Conservation (phyloP, 1,140 invertebrate genomes). For the Zaprionus africanus region DNA sequence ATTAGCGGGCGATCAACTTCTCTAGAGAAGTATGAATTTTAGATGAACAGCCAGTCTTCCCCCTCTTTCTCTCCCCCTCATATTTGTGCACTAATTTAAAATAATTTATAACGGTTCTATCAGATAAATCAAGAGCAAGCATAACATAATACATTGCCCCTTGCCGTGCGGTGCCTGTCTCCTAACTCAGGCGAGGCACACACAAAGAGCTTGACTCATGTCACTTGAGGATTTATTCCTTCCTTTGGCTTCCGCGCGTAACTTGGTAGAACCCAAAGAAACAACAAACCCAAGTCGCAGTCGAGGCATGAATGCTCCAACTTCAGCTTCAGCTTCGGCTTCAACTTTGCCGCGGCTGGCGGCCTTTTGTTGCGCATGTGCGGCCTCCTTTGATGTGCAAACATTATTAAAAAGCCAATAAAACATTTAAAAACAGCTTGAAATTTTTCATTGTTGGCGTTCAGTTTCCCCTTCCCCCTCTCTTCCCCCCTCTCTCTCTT, state of each 20-base stretch:
- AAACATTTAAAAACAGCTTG: conserved; percentile 83
- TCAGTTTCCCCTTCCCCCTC: not conserved
- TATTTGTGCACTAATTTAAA: conserved; percentile 74
- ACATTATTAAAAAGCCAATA: conserved; percentile 82
- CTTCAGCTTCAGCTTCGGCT: not conserved
- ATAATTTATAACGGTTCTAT: conserved; percentile 75
- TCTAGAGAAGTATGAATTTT: too few relatives aligned
- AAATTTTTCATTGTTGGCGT: conserved; percentile 79
- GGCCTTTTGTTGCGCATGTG: conserved; percentile 52
- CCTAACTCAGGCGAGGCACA: conserved; percentile 27
- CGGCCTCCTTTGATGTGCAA: conserved; percentile 75
- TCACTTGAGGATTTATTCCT: conserved; percentile 81
- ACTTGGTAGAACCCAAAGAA: conserved; percentile 56
- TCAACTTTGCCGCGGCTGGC: not conserved
- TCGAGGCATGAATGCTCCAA: not conserved
- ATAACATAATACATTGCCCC: conserved; percentile 74
- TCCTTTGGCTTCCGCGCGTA: conserved; percentile 71
- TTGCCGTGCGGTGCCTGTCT: not conserved
- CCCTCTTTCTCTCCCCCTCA: conserved; percentile 45
- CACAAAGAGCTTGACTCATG: conserved; percentile 77
- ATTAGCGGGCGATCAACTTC: not conserved
- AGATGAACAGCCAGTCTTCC: not conserved
- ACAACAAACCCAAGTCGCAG: not conserved
- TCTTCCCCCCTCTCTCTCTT: not conserved
- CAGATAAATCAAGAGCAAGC: conserved; percentile 69